Conservation (phyloP, 2,888 invertebrate genomes). For the Athrips mouffetella region DNA sequence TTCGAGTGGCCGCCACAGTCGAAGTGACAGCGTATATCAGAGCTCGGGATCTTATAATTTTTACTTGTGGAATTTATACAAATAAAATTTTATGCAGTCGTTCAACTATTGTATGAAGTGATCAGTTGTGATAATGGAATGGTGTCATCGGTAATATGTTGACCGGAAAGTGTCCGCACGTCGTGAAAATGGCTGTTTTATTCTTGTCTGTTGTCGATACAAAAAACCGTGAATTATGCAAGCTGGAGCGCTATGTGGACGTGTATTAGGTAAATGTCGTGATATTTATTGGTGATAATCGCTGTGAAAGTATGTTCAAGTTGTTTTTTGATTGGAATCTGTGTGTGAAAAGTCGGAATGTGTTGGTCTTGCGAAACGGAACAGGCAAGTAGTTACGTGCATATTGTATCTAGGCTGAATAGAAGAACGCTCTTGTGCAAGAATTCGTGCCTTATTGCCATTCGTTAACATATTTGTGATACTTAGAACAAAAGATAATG, state of each 20-base stretch:
- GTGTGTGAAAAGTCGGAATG: constrained; percentile 8
- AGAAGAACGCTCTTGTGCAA: constrained; percentile 3
- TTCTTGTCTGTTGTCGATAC: constrained; percentile 70
- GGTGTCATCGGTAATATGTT: constrained; percentile 35
- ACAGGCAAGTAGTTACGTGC: constrained; percentile 1
- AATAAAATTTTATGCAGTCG: constrained; percentile 56
- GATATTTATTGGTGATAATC: constrained; percentile 32
- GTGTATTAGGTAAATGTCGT: constrained; percentile 67
- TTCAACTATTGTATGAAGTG: constrained; percentile 34
- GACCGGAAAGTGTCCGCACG: constrained; percentile 28
- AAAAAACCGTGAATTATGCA: constrained; percentile 75
- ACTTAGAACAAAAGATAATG: no score
- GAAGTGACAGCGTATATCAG: constrained; percentile 68
- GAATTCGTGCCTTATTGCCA: constrained; percentile 4
- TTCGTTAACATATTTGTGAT: background rate
- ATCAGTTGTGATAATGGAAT: constrained; percentile 10
- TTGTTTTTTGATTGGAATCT: background rate
- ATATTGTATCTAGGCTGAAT: constrained; percentile 6
- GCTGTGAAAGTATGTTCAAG: constrained; percentile 28
- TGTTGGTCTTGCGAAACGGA: background rate
- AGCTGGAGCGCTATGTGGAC: constrained; percentile 70
- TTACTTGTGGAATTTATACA: constrained; percentile 65
- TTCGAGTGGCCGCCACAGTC: constrained; percentile 66
- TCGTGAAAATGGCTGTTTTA: constrained; percentile 59
- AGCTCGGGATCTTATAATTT: constrained; percentile 59